These are phyloP conservation scores for Euclidia mi DNA, from an alignment of 2,888 invertebrate genomes.

Conservation along the genomic window DNA sequence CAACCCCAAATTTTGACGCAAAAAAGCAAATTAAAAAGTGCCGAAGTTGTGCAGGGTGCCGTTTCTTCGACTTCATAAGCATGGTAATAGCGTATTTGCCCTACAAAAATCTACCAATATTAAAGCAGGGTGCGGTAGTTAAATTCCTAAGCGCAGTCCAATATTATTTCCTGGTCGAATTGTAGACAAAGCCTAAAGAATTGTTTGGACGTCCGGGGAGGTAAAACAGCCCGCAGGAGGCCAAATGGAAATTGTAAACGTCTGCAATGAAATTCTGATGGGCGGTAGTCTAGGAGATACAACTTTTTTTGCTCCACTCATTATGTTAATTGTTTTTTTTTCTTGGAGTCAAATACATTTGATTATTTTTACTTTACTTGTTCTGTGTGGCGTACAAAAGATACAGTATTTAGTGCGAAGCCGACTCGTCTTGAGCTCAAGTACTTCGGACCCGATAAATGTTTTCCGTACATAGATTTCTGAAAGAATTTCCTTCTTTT, in stretches of 20 bases:
- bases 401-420: slow-evolving; percentile 1
- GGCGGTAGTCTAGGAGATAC: slow-evolving; percentile 28
- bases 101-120: slow-evolving; percentile 32
- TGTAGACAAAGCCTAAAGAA: slow-evolving; percentile 69
- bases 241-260: slow-evolving; percentile 58
- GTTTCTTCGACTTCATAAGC: slow-evolving; percentile 38
- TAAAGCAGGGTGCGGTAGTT: slow-evolving; percentile 22
- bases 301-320: slow-evolving; percentile 34
- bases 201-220: slow-evolving; percentile 52
- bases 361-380: slow-evolving; percentile 33
- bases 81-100: slow-evolving; percentile 48
- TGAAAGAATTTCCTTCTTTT: slow-evolving; percentile 11
- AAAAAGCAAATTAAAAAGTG: slow-evolving; percentile 43
- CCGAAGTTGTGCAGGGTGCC: slow-evolving; percentile 16
- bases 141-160: slow-evolving; percentile 56
- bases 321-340: slow-evolving; percentile 50
- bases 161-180: slow-evolving; percentile 62
- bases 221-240: slow-evolving; percentile 11
- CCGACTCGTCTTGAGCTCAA: background rate
- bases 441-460: no score
- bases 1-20: slow-evolving; percentile 11
- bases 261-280: slow-evolving; percentile 61
- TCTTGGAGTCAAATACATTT: slow-evolving; percentile 25
- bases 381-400: slow-evolving; percentile 17
- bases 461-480: background rate